phyloP scores from a whole-genome alignment of 92 coral and sea anemone genomes.

The Phymanthus crucifer region DNA sequence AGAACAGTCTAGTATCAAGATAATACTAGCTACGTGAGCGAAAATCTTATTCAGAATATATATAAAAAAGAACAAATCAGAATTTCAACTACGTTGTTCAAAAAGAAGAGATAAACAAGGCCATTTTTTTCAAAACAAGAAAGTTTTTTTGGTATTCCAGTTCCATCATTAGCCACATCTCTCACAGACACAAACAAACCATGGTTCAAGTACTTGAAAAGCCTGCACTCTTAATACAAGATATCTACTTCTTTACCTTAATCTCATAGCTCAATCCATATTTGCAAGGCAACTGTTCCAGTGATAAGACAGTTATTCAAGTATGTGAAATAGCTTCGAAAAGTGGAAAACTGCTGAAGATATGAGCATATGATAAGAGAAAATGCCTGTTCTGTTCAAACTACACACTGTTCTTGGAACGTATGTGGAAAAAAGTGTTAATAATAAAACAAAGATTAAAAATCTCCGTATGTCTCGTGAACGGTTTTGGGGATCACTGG shows the following conservation, averaged over 20 bases:
- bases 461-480: neutral
- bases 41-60: too few relatives aligned
- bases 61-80: too few relatives aligned
- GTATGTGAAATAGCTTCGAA: neutral
- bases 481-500: neutral
- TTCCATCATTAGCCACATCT: neutral
- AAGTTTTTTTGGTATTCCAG: neutral
- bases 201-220: neutral
- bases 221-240: neutral
- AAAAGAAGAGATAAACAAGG: neutral
- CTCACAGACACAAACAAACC: neutral
- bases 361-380: neutral
- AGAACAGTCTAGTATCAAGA: too few relatives aligned
- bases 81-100: neutral
- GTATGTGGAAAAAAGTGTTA: neutral
- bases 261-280: neutral
- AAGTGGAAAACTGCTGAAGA: neutral
- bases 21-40: too few relatives aligned
- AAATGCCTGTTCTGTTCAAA: neutral
- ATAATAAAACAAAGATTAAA: neutral
- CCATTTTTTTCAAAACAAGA: neutral
- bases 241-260: constrained; percentile 1
- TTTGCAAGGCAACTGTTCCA: neutral
- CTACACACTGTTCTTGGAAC: neutral
- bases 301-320: neutral